A percentile compares a stretch with the other conserved stretches of the same genome.
Conservation (phyloP, 2,797 vertebrate genomes). For the Cuniculus paca region DNA sequence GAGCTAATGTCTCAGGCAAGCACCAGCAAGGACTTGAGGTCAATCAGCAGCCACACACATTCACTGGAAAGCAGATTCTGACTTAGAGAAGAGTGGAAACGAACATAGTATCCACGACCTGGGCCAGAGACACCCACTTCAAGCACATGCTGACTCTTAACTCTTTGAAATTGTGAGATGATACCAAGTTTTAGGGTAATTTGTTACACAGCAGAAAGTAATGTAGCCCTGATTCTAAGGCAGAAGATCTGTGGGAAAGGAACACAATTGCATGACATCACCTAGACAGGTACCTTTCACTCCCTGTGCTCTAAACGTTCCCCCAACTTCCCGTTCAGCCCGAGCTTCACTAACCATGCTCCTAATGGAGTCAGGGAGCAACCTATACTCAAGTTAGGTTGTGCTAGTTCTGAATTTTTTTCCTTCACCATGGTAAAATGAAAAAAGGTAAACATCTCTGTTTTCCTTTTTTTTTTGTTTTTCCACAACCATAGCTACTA, state of each 20-base stretch:
- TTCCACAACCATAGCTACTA: neutral
- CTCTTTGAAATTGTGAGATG: neutral
- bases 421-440: neutral
- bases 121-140: neutral
- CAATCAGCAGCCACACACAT: neutral
- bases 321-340: neutral
- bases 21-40: neutral
- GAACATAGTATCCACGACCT: neutral
- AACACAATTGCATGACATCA: neutral
- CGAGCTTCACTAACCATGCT: neutral
- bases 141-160: neutral
- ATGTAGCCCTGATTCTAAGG: neutral
- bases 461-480: neutral
- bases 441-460: conserved; percentile 12
- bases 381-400: neutral
- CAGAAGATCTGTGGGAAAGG: neutral
- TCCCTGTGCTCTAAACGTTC: neutral
- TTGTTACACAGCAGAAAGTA: neutral
- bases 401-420: neutral
- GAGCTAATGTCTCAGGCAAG: neutral
- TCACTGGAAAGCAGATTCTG: neutral
- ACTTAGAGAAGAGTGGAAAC: neutral
- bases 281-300: neutral
- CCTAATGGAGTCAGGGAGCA: neutral
- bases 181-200: neutral